Evolutionary conservation across 2,113 vertebrate species (phyloP).

Genomic region (Aegithalos caudatus): DNA sequence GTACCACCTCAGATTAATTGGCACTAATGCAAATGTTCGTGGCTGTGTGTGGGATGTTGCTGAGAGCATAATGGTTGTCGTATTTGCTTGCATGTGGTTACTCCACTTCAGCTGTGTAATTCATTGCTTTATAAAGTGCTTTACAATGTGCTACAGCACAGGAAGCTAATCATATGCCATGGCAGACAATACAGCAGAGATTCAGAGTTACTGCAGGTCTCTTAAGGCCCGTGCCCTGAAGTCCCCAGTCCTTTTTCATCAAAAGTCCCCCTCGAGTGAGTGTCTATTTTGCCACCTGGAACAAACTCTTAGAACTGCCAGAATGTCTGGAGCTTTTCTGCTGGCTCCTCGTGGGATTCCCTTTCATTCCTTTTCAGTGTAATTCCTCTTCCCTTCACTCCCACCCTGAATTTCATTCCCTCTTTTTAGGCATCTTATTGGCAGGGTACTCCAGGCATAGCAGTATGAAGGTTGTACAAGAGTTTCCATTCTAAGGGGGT

Average conservation of each 20-base stretch:
- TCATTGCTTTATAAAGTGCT: constrained; percentile 35
- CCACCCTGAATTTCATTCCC: constrained; percentile 31
- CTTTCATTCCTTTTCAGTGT: constrained; percentile 43
- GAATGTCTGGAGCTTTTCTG: constrained; percentile 49
- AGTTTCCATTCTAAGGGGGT: constrained; percentile 32
- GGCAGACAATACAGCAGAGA: constrained; percentile 8
- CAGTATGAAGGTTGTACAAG: background rate
- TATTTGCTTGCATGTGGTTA: constrained; percentile 49
- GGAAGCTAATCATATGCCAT: background rate
- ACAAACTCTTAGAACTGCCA: constrained; percentile 32
- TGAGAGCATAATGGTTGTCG: constrained; percentile 41
- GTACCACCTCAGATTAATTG: constrained; percentile 54
- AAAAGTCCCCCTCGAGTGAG: background rate
- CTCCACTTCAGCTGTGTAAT: constrained; percentile 52
- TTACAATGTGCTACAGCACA: background rate
- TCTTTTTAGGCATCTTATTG: constrained; percentile 51
- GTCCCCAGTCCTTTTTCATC: constrained; percentile 18
- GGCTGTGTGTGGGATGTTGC: constrained; percentile 49
- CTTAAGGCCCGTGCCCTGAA: background rate
- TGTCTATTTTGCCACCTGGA: constrained; percentile 51
- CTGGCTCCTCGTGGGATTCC: constrained; percentile 11
- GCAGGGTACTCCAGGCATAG: constrained; percentile 13
- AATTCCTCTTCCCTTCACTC: constrained; percentile 40
- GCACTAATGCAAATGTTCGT: constrained; percentile 33
- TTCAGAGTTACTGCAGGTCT: background rate